Conservation (phyloP, 2,113 vertebrate species). For the Entosphenus tridentatus region DNA sequence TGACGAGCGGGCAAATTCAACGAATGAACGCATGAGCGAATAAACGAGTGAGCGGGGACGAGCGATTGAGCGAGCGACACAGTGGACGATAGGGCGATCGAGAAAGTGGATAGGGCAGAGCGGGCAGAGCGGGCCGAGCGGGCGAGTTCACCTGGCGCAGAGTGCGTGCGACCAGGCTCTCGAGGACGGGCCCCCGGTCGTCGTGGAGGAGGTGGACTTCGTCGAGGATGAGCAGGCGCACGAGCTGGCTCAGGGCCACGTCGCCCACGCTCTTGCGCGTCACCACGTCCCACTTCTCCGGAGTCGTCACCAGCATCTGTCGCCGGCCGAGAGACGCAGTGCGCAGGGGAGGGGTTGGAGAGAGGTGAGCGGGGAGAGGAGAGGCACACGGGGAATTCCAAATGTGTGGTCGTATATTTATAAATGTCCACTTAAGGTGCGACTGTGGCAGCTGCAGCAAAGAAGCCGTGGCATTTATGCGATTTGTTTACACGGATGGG, state of each 20-base stretch:
- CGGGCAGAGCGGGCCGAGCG: too few relatives aligned
- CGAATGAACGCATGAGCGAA: too few relatives aligned
- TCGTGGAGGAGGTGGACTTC: constrained; percentile 93
- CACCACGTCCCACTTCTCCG: constrained; percentile 96
- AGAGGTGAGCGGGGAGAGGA: background rate
- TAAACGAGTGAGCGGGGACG: too few relatives aligned
- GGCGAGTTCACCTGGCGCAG: constrained; percentile 47
- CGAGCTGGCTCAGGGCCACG: constrained; percentile 71
- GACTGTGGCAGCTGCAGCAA: too few relatives aligned
- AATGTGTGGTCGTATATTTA: too few relatives aligned
- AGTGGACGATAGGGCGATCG: too few relatives aligned
- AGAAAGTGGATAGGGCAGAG: too few relatives aligned
- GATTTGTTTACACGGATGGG: too few relatives aligned
- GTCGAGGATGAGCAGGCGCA: constrained; percentile 75
- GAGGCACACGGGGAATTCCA: background rate
- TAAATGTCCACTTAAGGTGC: too few relatives aligned
- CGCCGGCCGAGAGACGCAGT: background rate
- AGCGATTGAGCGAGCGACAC: too few relatives aligned
- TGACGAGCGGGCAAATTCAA: too few relatives aligned
- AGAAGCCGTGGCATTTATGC: too few relatives aligned
- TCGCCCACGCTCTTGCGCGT: constrained; percentile 95
- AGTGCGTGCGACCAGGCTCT: constrained; percentile 84
- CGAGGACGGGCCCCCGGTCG: constrained; percentile 82
- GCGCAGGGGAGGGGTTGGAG: background rate
- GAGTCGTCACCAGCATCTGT: constrained; percentile 93